Conservation (phyloP, 2,797 vertebrate genomes). For the Sebastes oblongus region DNA sequence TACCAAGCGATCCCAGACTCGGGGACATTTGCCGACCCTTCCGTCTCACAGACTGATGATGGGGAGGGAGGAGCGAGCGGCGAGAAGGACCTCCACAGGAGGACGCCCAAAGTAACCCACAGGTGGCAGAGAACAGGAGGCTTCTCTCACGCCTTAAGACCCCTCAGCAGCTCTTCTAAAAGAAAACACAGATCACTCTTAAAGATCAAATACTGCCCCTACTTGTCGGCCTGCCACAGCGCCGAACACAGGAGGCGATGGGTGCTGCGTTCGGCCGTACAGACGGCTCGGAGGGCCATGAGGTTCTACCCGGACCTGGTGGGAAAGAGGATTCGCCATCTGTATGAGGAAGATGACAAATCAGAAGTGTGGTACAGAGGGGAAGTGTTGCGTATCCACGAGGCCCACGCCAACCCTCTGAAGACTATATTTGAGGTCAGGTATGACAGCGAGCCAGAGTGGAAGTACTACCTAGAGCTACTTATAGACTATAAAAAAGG, state of each 20-base stretch:
- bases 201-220: constrained; percentile 83
- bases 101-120: constrained; percentile 21
- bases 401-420: constrained; percentile 81
- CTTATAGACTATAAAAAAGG: constrained; percentile 87
- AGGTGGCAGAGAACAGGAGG: constrained; percentile 41
- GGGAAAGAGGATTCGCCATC: constrained; percentile 83
- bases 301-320: constrained; percentile 83
- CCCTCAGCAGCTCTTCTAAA: constrained; percentile 53
- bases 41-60: constrained; percentile 1
- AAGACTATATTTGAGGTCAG: constrained; percentile 87
- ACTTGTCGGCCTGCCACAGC: constrained; percentile 73
- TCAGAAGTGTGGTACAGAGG: constrained; percentile 87
- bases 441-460: constrained; percentile 88
- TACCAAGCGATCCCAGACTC: constrained; percentile 61
- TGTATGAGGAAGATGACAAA: constrained; percentile 88
- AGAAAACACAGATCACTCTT: constrained; percentile 61
- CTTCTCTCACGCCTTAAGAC: constrained; percentile 46
- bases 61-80: background rate
- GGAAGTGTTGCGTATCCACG: constrained; percentile 81
- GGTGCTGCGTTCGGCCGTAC: constrained; percentile 79
- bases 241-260: constrained; percentile 73
- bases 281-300: constrained; percentile 57
- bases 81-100: constrained; percentile 7
- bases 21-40: background rate
- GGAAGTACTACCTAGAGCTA: constrained; percentile 89